phyloP scores from a whole-genome alignment of 2,888 invertebrate species.

The Andrena fulva region DNA sequence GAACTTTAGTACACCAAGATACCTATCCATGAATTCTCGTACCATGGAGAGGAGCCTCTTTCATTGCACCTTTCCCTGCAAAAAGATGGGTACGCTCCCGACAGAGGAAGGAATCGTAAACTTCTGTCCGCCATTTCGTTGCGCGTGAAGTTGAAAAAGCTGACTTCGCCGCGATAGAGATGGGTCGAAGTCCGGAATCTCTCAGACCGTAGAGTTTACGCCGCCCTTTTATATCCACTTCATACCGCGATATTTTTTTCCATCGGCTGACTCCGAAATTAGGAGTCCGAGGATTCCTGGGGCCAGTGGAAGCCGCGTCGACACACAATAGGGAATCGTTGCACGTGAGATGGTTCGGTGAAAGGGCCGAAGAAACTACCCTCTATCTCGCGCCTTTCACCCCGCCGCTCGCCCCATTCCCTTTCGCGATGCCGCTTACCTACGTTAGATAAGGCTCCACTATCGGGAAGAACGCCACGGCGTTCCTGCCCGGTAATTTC shows the following conservation, averaged over 20 bases:
- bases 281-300: slow-evolving; percentile 44
- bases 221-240: slow-evolving; percentile 42
- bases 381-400: slow-evolving; percentile 51
- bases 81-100: not conserved
- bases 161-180: not conserved
- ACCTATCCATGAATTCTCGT: too few relatives aligned
- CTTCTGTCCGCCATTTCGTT: not conserved
- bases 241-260: slow-evolving; percentile 37
- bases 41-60: not conserved
- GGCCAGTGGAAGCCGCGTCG: slow-evolving; percentile 24
- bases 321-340: slow-evolving; percentile 53
- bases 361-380: slow-evolving; percentile 55
- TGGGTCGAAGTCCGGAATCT: not conserved
- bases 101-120: not conserved
- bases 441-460: slow-evolving; percentile 69
- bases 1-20: too few relatives aligned
- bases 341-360: slow-evolving; percentile 59
- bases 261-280: slow-evolving; percentile 55
- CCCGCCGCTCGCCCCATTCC: not conserved
- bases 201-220: slow-evolving; percentile 1
- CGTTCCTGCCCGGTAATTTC: slow-evolving; percentile 80
- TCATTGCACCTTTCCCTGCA: not conserved
- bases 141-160: not conserved
- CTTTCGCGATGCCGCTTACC: slow-evolving; percentile 57
- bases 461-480: slow-evolving; percentile 73